phyloP scores from a whole-genome alignment of 1,140 invertebrate genomes.

The Caerostris extrusa region DNA sequence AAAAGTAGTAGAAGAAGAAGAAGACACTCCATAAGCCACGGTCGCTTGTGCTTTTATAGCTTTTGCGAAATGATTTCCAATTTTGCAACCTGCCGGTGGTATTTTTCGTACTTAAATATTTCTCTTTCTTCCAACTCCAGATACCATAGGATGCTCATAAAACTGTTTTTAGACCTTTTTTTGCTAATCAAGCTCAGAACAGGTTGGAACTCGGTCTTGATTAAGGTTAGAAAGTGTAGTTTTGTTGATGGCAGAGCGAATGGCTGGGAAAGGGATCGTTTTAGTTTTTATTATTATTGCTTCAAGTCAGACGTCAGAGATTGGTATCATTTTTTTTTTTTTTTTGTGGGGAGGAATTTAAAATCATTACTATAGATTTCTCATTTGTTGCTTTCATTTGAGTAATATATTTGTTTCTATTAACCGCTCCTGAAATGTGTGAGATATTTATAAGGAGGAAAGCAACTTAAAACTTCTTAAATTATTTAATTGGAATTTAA shows the following conservation, averaged over 20 bases:
- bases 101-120: conserved; percentile 67
- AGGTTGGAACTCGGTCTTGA: conserved; percentile 42
- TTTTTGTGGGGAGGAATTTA: neutral
- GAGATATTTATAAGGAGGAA: neutral
- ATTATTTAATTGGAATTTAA: too few species aligned
- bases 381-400: neutral
- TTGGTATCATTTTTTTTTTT: neutral
- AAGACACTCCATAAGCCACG: conserved; percentile 14
- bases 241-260: neutral
- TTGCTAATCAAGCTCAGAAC: conserved; percentile 61
- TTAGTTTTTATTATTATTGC: conserved; percentile 41
- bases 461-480: too few species aligned
- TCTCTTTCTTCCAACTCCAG: neutral
- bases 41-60: conserved; percentile 63
- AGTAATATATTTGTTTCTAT: neutral
- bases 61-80: conserved; percentile 67
- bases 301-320: neutral
- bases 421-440: neutral
- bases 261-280: neutral
- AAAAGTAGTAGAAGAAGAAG: neutral
- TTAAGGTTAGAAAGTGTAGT: conserved; percentile 4
- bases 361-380: conserved; percentile 1
- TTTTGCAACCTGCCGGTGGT: conserved; percentile 57
- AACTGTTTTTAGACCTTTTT: conserved; percentile 56
- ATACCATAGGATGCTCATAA: conserved; percentile 20